Base-by-base conservation (phyloP, 1,140 invertebrate genomes). In the Oncopodura yosiiana region DNA sequence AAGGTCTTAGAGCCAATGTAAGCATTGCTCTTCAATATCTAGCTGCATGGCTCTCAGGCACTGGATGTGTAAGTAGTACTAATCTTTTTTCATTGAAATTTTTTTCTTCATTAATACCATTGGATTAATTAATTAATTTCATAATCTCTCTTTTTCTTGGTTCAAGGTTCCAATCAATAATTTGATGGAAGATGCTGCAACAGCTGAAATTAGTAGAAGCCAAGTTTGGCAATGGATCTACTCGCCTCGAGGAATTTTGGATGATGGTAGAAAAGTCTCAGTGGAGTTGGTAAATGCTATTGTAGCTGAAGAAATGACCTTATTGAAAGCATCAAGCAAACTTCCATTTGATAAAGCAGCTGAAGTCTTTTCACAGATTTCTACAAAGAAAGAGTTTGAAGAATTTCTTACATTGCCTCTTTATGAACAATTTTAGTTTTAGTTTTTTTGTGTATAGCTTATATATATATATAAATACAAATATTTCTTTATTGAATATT, bases 141-240 rank as follows among this genome's bases (percentile, higher is more conserved):
- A n/a, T n/a, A n/a, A n/a, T n/a, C n/a, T n/a, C n/a, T n/a, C n/a
- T 75, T 54, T 76, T n/a, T n/a, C n/a, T n/a, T n/a, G n/a, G n/a
- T n/a, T n/a, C n/a, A n/a, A n/a, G n/a, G n/a, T n/a, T 78, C 57
- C 76, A 73, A 51, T 80, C 77, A 23, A 71, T 74, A 43, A 77
- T 83, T 49, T 61, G 8, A 61, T 61, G 60, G 82, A 85, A 66
- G 82, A 85, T 68, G 82, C 81, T 0, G 82, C 82, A 8, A 84
- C 82, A 0, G 81, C 81, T 3, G 82, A 84, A 68, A 84, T 84
- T 61, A 82, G 79, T 5, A 73, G 82, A 46, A 77, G 75, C 18
- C 79, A 83, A 69, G 74, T 84, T 32, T 84, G 82, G 82, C 82
- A 85, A 67, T 84, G 82, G 79, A 78, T 83, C 61, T 43, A 58